Evolutionary conservation across 2,888 invertebrate genomes (phyloP), one percentile per base, ranked within the genome.

Genomic region (Apocheima hispidaria): DNA sequence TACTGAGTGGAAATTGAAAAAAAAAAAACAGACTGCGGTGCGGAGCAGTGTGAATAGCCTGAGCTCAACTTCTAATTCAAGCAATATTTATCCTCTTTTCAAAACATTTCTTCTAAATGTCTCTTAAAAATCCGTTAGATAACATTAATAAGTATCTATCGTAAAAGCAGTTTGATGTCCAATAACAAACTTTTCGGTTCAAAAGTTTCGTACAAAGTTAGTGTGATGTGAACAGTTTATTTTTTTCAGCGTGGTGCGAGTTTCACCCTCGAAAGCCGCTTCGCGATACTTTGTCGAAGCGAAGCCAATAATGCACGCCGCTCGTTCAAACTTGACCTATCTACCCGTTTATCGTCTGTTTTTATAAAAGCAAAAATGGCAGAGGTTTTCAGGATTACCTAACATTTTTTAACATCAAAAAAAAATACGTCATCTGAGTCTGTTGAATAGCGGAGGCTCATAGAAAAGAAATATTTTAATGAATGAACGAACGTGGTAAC

Each of bases 241-340:
- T 51, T 51, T 51, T 50, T 51, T 28, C 38, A 40, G 23, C 26
- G 76, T 79, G 57, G 55, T 61, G 64, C 63, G 67, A 18, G 64
- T 65, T 73, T 64, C 70, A 64, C 60, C 72, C 69, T 66, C 70
- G 69, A 77, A 76, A 79, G 73, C 73, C 69, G 71, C 70, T 79
- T 74, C 76, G 72, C 73, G 72, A 72, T 74, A 70, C 72, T 77
- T 77, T 69, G 55, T 57, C 57, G 60, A 59, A 68, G 60, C 52
- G 53, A 60, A 73, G 61, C 63, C 65, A 69, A 61, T 73, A 66
- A 68, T 61, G 63, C 50, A 53, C 48, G 48, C 52, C 53, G 65
- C 65, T 72, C 64, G 53, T 64, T 60, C 30, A 59, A 60, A 68
- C 40, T 51, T 40, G 40, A 51, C 51, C 51, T n/a, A 28, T 6